These are phyloP conservation scores for Actinopyga echinites DNA, from an alignment of 53 echinoderm and acorn worm species.

Conservation along the genomic window DNA sequence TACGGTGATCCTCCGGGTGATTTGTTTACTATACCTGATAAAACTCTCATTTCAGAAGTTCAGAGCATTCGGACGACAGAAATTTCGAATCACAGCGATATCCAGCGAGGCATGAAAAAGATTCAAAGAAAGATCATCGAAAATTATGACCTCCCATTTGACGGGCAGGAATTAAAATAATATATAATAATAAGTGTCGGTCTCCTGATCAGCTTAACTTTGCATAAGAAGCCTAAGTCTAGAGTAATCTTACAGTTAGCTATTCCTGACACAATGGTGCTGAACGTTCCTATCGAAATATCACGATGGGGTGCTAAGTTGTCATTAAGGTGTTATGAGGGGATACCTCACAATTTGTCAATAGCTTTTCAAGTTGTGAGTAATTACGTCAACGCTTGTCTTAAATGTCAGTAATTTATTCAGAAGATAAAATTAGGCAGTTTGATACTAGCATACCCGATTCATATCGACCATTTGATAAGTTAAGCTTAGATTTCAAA, in stretches of 20 bases:
- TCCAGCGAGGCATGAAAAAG: not conserved
- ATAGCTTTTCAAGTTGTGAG: slow-evolving; percentile 58
- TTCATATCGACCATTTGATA: too few species aligned
- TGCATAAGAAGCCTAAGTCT: too few species aligned
- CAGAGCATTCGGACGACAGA: too few species aligned
- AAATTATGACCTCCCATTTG: slow-evolving; percentile 1
- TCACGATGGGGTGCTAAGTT: slow-evolving; percentile 56
- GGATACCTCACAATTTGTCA: slow-evolving; percentile 61
- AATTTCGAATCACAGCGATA: not conserved
- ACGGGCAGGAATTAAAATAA: not conserved
- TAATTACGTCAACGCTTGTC: too few species aligned
- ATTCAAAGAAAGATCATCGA: too few species aligned
- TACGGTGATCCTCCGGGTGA: too few species aligned
- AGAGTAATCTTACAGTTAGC: too few species aligned
- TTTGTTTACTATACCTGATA: too few species aligned
- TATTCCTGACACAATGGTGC: too few species aligned
- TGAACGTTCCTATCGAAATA: slow-evolving; percentile 48
- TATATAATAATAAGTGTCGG: slow-evolving; percentile 56
- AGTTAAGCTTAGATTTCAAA: slow-evolving; percentile 54
- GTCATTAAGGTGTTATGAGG: slow-evolving; percentile 51
- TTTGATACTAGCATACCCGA: slow-evolving; percentile 51
- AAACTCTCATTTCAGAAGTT: too few species aligned
- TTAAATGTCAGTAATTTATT: too few species aligned
- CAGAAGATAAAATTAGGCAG: slow-evolving; percentile 23
- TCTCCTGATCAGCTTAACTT: slow-evolving; percentile 47